Evolutionary conservation across 2,888 invertebrate genomes (phyloP), one percentile per base, ranked within the genome.

Genomic region (Apotomis turbidana): DNA sequence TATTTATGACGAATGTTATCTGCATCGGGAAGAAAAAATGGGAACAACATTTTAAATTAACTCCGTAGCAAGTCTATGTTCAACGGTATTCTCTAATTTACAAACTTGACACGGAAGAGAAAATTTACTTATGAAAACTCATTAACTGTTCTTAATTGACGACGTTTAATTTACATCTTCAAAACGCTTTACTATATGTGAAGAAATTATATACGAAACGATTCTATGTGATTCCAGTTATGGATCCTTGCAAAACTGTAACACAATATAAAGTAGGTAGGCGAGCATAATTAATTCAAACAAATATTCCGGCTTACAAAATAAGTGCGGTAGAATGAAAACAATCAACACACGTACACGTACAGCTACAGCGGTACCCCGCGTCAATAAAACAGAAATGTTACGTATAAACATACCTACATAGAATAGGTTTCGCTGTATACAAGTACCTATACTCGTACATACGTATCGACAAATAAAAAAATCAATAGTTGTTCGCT

Each of bases 351-450:
- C 74, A 78, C 78, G 15, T 27, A 78, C 74, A 78, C 78, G 15
- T 27, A 44, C 60, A 41, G 44, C 60, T 60, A 44, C 36, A 60
- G 8, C 15, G 9, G 9, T 10, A 54, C 41, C 54, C 84, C 83
- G 85, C 87, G 86, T 87, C 87, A 87, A 89, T 89, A 89, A 83
- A 78, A 82, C 80, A 81, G 79, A 81, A 82, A 78, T 76, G 76
- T 79, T 78, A 78, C 79, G 78, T 79, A 83, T 36, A 15, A 8
- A 49, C 6, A 6, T 58, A n/a, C n/a, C n/a, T n/a, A 44, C 36
- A 46, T 9, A 27, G 27, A 27, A 49, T 49, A 49, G 12, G 49
- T 9, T 49, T 49, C 9, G 8, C 49, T 49, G 49, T 49, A 3
- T 49, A 49, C 49, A 49, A 10, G 49, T 36, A 64, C 36, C 5